phyloP scores from a whole-genome alignment of 2,888 invertebrate species.

The Idaea dimidiata region DNA sequence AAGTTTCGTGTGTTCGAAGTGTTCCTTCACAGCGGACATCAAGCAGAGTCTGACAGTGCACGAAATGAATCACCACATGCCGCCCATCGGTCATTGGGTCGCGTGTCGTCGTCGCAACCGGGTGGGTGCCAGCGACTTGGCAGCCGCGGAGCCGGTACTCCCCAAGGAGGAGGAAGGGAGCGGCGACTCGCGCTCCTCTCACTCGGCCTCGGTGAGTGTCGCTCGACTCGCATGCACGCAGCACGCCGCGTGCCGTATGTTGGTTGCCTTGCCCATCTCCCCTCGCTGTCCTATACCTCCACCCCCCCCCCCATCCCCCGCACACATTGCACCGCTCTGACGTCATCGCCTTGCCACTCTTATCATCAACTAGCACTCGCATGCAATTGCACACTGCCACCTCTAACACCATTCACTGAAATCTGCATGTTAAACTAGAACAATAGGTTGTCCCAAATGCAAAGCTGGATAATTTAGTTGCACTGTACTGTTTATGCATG shows the following conservation, averaged over 20 bases:
- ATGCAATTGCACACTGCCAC: slow-evolving; percentile 47
- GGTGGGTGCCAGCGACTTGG: slow-evolving; percentile 86
- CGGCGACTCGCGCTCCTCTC: slow-evolving; percentile 72
- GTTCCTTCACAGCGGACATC: slow-evolving; percentile 95
- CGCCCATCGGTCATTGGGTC: slow-evolving; percentile 86
- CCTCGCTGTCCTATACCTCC: neutral
- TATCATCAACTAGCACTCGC: slow-evolving; percentile 41
- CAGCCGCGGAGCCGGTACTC: slow-evolving; percentile 53
- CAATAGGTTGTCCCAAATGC: neutral
- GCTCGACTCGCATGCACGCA: slow-evolving; percentile 41
- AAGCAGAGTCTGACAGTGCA: slow-evolving; percentile 95
- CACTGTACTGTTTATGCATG: neutral
- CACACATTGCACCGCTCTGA: slow-evolving; percentile 40
- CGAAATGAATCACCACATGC: slow-evolving; percentile 94
- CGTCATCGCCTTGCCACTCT: slow-evolving; percentile 60
- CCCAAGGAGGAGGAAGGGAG: slow-evolving; percentile 75
- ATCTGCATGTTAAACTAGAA: slow-evolving; percentile 19
- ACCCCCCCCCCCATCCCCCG: slow-evolving; percentile 10
- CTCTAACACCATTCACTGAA: slow-evolving; percentile 33
- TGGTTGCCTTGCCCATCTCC: neutral
- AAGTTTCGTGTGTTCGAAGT: slow-evolving; percentile 91
- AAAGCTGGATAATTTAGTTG: neutral
- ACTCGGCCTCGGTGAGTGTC: slow-evolving; percentile 69
- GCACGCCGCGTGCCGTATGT: slow-evolving; percentile 17
- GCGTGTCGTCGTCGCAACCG: slow-evolving; percentile 84